phyloP scores from a whole-genome alignment of 2,113 vertebrate species.

The Anseranas semipalmata region DNA sequence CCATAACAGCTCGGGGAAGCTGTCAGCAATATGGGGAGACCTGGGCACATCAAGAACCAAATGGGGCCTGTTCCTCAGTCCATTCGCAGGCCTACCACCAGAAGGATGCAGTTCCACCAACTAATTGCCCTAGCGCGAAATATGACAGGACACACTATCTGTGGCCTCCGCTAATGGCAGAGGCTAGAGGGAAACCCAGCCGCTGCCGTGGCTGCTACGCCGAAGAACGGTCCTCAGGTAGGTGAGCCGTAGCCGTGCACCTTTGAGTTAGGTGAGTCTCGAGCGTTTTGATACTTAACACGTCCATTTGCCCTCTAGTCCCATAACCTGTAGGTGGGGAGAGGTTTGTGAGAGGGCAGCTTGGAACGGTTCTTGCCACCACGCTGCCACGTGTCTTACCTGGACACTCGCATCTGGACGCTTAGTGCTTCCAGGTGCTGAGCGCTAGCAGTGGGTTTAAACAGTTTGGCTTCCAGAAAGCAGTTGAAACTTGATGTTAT shows the following conservation, averaged over 20 bases:
- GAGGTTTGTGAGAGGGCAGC: background rate
- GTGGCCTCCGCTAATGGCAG: constrained; percentile 66
- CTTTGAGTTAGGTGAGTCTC: constrained; percentile 8
- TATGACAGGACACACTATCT: constrained; percentile 59
- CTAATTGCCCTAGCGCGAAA: constrained; percentile 54
- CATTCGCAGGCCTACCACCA: constrained; percentile 49
- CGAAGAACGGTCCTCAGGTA: constrained; percentile 57
- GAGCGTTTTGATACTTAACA: background rate
- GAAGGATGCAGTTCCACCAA: constrained; percentile 64
- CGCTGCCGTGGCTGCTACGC: constrained; percentile 24
- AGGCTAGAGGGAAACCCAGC: constrained; percentile 35
- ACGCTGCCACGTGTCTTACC: background rate
- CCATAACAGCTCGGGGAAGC: constrained; percentile 65
- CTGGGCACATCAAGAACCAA: constrained; percentile 65
- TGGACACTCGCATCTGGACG: background rate
- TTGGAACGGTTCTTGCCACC: background rate
- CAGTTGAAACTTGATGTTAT: background rate
- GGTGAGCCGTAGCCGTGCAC: constrained; percentile 8
- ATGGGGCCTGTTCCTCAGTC: constrained; percentile 54
- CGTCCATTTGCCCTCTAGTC: background rate
- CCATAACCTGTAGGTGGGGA: background rate
- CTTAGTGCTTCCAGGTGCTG: background rate
- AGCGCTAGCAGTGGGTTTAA: fast-evolving
- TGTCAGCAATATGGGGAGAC: constrained; percentile 70
- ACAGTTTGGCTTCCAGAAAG: background rate